Conservation (phyloP, 2,888 invertebrate genomes). For the Magallana nippona region DNA sequence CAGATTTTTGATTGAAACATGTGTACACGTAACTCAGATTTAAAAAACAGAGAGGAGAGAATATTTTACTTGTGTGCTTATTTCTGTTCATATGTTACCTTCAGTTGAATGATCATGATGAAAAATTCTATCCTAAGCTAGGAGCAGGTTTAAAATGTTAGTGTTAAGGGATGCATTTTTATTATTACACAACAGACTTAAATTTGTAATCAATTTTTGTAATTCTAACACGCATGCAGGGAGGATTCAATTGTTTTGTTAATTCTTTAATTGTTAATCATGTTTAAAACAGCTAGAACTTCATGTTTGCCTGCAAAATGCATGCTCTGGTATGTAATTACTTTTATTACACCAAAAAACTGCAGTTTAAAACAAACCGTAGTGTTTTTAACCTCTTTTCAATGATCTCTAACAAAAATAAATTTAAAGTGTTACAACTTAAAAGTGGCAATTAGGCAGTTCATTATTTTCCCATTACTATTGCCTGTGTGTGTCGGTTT, state of each 20-base stretch:
- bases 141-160: too few species aligned
- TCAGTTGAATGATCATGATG: too few species aligned
- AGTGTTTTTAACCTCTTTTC: background rate
- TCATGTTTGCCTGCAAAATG: too few species aligned
- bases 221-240: background rate
- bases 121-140: too few species aligned
- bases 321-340: background rate
- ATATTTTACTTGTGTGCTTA: too few species aligned
- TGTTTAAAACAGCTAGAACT: too few species aligned
- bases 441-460: slow-evolving; percentile 24
- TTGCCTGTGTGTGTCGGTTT: slow-evolving; percentile 6
- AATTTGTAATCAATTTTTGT: background rate
- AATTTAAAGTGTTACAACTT: slow-evolving; percentile 28
- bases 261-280: too few species aligned
- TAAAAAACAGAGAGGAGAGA: too few species aligned
- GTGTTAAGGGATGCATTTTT: too few species aligned
- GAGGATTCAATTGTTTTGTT: background rate
- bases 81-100: too few species aligned
- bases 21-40: background rate
- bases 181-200: too few species aligned
- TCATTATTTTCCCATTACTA: slow-evolving; percentile 17
- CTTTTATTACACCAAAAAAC: background rate
- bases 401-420: slow-evolving; percentile 4
- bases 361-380: background rate
- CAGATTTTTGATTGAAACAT: too few species aligned